These are phyloP conservation scores for Hirundo rustica DNA, from an alignment of 2,797 vertebrate species.

Conservation along the genomic window DNA sequence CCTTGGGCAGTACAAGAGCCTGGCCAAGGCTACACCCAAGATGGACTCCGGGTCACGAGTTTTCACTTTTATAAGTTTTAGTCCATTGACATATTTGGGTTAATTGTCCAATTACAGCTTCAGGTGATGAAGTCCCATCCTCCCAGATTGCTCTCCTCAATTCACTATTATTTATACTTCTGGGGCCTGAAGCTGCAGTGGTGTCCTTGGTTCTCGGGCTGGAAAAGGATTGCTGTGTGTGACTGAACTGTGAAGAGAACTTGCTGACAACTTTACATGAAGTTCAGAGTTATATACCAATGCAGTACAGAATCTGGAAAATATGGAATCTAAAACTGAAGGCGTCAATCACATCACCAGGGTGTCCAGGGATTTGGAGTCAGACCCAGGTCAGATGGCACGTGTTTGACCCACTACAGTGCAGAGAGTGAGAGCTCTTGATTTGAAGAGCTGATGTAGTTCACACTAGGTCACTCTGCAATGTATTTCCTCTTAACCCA, in stretches of 20 bases:
- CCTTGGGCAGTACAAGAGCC: background rate
- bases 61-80: background rate
- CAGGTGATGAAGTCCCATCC: background rate
- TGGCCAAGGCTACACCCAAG: background rate
- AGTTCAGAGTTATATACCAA: background rate
- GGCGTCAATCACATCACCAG: background rate
- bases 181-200: background rate
- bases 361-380: background rate
- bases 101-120: background rate
- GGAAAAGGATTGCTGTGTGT: background rate
- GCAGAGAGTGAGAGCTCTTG: background rate
- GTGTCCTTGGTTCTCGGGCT: background rate
- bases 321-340: background rate
- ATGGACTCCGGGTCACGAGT: fast-evolving
- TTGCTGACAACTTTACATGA: background rate
- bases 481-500: background rate
- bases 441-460: background rate
- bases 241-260: background rate
- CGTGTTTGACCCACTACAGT: background rate
- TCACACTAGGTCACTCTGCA: background rate
- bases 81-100: background rate
- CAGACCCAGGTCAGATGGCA: background rate
- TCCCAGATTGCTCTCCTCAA: background rate
- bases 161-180: background rate
- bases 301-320: background rate